These are phyloP conservation scores for Thera britannica DNA, from an alignment of 2,888 invertebrate species.

Conservation along the genomic window DNA sequence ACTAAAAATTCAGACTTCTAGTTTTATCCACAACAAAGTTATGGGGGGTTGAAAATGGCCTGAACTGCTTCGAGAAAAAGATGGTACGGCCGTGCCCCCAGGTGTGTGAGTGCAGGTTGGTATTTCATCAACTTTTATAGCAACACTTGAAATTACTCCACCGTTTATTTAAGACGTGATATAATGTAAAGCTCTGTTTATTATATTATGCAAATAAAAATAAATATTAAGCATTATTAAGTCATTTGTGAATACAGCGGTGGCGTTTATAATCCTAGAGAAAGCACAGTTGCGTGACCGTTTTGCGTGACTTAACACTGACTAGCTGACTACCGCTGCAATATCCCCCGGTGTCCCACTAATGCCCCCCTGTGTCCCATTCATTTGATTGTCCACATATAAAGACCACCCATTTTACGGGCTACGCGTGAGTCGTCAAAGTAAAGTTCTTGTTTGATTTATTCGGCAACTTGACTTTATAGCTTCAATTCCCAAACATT, in stretches of 20 bases:
- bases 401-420: conserved; percentile 44
- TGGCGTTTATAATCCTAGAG: conserved; percentile 62
- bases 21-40: too few relatives aligned
- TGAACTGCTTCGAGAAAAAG: too few relatives aligned
- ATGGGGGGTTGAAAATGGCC: too few relatives aligned
- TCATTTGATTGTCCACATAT: conserved; percentile 50
- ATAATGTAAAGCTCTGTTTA: not conserved
- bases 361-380: conserved; percentile 64
- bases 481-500: conserved; percentile 19
- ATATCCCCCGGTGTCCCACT: conserved; percentile 62
- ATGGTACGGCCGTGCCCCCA: too few relatives aligned
- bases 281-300: conserved; percentile 72
- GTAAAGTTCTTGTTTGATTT: conserved; percentile 23
- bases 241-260: conserved; percentile 57
- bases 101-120: conserved; percentile 16
- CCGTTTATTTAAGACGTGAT: not conserved
- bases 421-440: conserved; percentile 40
- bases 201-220: conserved; percentile 9
- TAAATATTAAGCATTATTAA: conserved; percentile 44
- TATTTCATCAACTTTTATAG: conserved; percentile 8
- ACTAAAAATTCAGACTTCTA: too few relatives aligned
- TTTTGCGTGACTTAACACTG: conserved; percentile 68
- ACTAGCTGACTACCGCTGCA: conserved; percentile 54
- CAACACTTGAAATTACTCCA: not conserved
- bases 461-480: conserved; percentile 18